These are phyloP conservation scores for Dioctria linearis DNA, from an alignment of 2,888 invertebrate genomes.

Conservation along the genomic window DNA sequence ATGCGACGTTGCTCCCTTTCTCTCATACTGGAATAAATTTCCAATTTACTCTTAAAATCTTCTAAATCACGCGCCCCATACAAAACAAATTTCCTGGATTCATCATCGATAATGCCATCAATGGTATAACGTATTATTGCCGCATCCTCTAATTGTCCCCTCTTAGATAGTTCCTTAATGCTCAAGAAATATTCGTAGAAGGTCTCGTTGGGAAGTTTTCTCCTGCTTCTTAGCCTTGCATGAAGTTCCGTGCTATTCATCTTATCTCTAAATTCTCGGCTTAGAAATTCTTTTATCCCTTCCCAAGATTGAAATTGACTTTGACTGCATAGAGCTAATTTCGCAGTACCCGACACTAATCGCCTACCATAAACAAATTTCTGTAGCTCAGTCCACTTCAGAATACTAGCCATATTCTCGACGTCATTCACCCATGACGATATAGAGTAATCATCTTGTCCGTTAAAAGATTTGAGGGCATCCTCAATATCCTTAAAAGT, in stretches of 20 bases:
- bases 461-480: constrained; percentile 5
- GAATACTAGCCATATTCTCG: not conserved
- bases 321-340: constrained; percentile 15
- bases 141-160: not conserved
- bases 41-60: no score
- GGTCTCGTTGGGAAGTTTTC: not conserved
- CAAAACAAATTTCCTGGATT: no score
- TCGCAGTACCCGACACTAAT: not conserved
- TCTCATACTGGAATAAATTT: no score
- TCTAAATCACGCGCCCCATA: no score
- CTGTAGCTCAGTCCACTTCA: constrained; percentile 43
- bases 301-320: constrained; percentile 26
- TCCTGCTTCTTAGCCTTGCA: not conserved
- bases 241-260: not conserved
- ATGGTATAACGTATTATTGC: no score
- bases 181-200: constrained; percentile 15
- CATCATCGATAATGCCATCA: no score
- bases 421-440: not conserved
- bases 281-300: constrained; percentile 21
- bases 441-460: not conserved
- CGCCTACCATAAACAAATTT: constrained; percentile 7
- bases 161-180: not conserved
- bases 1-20: no score
- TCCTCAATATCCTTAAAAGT: constrained; percentile 11
- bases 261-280: not conserved